Conservation (phyloP, 2,113 vertebrate species). For the Ceuthmochares aereus region DNA sequence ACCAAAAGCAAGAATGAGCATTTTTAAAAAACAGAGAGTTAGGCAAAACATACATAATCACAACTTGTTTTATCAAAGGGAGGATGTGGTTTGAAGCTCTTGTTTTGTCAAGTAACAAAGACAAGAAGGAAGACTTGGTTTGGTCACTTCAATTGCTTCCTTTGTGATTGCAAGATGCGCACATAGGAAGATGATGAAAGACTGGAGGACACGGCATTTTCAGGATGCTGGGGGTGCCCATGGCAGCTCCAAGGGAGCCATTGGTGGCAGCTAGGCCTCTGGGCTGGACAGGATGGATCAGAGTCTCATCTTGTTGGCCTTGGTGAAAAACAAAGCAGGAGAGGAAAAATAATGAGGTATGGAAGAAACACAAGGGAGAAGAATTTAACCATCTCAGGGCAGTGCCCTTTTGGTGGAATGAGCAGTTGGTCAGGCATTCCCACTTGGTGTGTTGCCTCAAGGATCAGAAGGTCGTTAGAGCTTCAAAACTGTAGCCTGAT, state of each 20-base stretch:
- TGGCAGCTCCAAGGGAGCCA: not conserved
- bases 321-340: not conserved
- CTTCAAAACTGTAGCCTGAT: not conserved
- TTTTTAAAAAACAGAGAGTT: conserved; percentile 1
- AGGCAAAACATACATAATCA: not conserved
- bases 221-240: not conserved
- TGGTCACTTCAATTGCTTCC: conserved; percentile 6
- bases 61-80: not conserved
- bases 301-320: not conserved
- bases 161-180: not conserved
- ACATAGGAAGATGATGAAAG: not conserved
- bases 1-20: not conserved
- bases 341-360: not conserved
- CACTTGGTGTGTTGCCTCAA: accelerated
- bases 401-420: accelerated
- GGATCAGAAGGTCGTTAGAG: not conserved
- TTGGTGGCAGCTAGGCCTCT: not conserved
- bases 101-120: conserved; percentile 10
- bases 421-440: not conserved
- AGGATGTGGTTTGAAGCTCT: conserved; percentile 11
- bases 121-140: not conserved
- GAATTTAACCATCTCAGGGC: not conserved
- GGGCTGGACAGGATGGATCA: no score
- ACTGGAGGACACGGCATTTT: not conserved
- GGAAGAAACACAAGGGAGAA: not conserved